Evolutionary conservation across 2,113 vertebrate species (phyloP), one percentile per base, ranked within the genome.

Genomic region (Opisthocomus hoazin): DNA sequence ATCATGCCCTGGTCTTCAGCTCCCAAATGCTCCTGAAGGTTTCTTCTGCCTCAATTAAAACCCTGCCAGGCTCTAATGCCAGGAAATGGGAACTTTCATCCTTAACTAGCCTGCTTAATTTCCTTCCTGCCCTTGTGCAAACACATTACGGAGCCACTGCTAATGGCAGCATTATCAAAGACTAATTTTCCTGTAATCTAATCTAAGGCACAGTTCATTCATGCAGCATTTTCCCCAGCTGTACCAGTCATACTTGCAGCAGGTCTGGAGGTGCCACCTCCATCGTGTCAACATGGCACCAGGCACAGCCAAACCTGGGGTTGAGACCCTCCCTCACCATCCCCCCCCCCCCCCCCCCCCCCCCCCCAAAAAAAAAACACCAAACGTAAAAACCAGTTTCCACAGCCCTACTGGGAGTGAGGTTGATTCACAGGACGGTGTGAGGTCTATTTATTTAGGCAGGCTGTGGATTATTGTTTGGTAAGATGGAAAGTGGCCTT

Each of bases 111-210:
- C 46, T 34, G 26, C 22, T 88, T 82, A 39, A 75, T 91, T 91
- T 85, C 60, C 73, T 66, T 43, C 63, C 65, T 5, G 2, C 60
- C 70, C 83, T 63, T 73, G n/a, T 58, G 75, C 84, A 89, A 94
- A 74, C 61, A 75, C 65, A 70, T 94, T 74, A 82, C 1, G 1
- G 61, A 85, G 64, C 36, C 17, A 5, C 57, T 0, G 6, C 65
- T 93, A 91, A 94, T 61, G 87, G 86, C 24, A 37, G 66, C 45
- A 61, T 85, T 80, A 94, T 93, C 80, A 83, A 66, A 91, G 70
- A 23, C 60, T 51, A 50, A 89, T 96, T 93, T 78, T 93, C 74
- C 50, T 46, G 6, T 74, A 26, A 84, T 80, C 30, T 61, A 16
- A 76, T 76, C n/a, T 11, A 11, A 41, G 64, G 69, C 12, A 17